Conservation (phyloP, 2,113 vertebrate species). For the Dolichotis patagonum region DNA sequence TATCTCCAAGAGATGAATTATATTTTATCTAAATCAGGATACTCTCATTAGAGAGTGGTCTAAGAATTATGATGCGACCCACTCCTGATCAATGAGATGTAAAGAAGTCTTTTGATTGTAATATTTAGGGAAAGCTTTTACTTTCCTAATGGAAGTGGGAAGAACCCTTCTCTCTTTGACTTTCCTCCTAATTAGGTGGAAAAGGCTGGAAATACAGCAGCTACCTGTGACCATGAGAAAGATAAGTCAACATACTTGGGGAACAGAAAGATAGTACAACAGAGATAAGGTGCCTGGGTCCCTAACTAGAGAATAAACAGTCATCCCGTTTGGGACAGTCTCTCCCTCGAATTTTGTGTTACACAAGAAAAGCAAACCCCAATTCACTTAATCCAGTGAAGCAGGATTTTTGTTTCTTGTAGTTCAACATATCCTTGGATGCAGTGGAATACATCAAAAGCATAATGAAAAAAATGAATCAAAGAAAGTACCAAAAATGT, state of each 20-base stretch:
- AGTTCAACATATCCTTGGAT: not conserved
- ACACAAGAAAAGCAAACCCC: not conserved
- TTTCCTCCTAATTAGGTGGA: not conserved
- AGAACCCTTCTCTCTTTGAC: not conserved
- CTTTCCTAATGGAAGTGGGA: constrained; percentile 22
- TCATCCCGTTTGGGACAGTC: not conserved
- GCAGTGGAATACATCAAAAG: constrained; percentile 9
- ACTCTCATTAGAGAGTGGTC: not conserved
- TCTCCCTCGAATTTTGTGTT: not conserved
- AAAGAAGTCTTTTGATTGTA: not conserved
- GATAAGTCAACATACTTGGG: not conserved
- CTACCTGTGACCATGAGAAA: not conserved
- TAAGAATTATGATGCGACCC: not conserved
- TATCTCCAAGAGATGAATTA: not conserved
- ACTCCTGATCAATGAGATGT: not conserved
- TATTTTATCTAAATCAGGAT: constrained; percentile 16
- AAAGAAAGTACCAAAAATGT: constrained; percentile 27
- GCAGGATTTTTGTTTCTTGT: constrained; percentile 20
- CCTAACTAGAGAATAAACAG: not conserved
- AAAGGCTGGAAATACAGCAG: not conserved
- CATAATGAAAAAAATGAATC: constrained; percentile 23
- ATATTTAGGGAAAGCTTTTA: not conserved
- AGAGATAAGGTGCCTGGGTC: not conserved
- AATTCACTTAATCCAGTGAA: not conserved
- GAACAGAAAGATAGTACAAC: not conserved